Percentiles rank a stretch among this genome's conserved stretches.
Evolutionary conservation across 2,888 invertebrate species (phyloP).

Genomic region (Iphiclides podalirius): DNA sequence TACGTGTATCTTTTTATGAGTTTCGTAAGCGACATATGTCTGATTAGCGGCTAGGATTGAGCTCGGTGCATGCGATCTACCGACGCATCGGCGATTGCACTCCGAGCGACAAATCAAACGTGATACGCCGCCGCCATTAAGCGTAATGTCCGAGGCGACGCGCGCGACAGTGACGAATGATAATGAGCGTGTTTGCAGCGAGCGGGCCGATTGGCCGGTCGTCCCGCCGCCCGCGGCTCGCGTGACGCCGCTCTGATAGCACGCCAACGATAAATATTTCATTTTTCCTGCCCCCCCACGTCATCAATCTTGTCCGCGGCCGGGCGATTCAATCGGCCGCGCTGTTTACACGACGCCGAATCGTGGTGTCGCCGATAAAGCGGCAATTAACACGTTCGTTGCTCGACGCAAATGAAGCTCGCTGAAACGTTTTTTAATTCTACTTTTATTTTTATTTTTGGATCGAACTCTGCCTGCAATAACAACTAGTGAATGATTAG

Average conservation of each 20-base stretch:
- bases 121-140: slow-evolving; percentile 12
- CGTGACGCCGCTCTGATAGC: slow-evolving; percentile 32
- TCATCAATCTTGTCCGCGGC: slow-evolving; percentile 55
- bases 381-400: slow-evolving; percentile 12
- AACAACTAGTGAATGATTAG: too few relatives aligned
- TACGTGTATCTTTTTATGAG: too few relatives aligned
- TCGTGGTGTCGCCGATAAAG: too few relatives aligned
- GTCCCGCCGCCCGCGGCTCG: slow-evolving; percentile 23
- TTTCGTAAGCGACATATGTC: too few relatives aligned
- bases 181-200: slow-evolving; percentile 17
- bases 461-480: too few relatives aligned
- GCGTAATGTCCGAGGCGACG: slow-evolving; percentile 13
- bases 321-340: slow-evolving; percentile 51
- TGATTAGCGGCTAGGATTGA: too few relatives aligned
- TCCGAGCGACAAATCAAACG: too few relatives aligned
- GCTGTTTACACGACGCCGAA: slow-evolving; percentile 40
- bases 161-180: slow-evolving; percentile 23
- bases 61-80: too few relatives aligned
- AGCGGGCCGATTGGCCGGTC: slow-evolving; percentile 3
- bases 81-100: too few relatives aligned
- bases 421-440: too few relatives aligned
- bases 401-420: too few relatives aligned
- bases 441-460: too few relatives aligned
- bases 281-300: slow-evolving; percentile 43
- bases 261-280: slow-evolving; percentile 43